Conservation (phyloP, 1,140 invertebrate species). For the Pachyrhynchus sulphureomaculatus region DNA sequence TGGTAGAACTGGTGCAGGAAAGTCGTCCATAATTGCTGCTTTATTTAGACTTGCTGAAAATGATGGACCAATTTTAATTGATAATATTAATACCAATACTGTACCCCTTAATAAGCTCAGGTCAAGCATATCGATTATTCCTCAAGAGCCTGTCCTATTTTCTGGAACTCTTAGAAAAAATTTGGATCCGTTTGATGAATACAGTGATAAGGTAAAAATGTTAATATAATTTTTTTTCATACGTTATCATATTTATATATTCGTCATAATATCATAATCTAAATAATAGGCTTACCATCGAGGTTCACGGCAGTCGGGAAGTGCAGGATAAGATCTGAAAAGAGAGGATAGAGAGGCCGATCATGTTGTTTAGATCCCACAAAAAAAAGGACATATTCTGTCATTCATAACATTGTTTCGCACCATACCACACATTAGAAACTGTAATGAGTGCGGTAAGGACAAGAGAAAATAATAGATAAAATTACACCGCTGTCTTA, state of each 20-base stretch:
- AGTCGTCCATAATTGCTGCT: slow-evolving; percentile 72
- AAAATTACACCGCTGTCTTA: too few relatives aligned
- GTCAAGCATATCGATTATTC: slow-evolving; percentile 69
- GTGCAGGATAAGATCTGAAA: too few relatives aligned
- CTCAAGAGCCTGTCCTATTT: slow-evolving; percentile 71
- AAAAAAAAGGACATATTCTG: too few relatives aligned
- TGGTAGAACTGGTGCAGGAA: slow-evolving; percentile 64
- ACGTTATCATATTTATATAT: too few relatives aligned
- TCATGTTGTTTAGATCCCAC: too few relatives aligned
- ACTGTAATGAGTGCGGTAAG: too few relatives aligned
- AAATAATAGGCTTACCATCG: too few relatives aligned
- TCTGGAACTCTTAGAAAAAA: slow-evolving; percentile 66
- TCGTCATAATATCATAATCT: too few relatives aligned
- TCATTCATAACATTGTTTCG: too few relatives aligned
- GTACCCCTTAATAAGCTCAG: slow-evolving; percentile 60
- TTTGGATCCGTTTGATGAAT: slow-evolving; percentile 59
- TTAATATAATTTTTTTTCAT: background rate
- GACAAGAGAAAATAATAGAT: too few relatives aligned
- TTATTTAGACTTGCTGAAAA: slow-evolving; percentile 70
- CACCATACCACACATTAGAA: too few relatives aligned
- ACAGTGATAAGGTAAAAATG: slow-evolving; percentile 62
- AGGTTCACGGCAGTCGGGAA: too few relatives aligned
- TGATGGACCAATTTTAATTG: slow-evolving; percentile 65
- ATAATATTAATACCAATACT: slow-evolving; percentile 55
- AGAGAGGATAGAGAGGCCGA: background rate